Conservation (phyloP, 2,888 invertebrate species). For the Amblyjoppa proteus region DNA sequence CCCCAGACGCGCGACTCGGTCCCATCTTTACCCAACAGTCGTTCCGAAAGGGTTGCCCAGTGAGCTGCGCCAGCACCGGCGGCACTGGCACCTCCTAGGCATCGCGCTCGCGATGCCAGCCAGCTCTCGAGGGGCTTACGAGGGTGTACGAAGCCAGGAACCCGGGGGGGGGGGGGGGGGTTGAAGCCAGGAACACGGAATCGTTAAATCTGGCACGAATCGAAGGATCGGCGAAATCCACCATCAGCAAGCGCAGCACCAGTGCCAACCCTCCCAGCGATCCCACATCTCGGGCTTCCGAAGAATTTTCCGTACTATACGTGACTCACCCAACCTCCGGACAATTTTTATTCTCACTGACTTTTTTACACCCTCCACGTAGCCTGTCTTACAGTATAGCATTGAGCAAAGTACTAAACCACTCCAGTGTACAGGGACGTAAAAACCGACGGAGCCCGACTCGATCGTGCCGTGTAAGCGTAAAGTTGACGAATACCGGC, state of each 20-base stretch:
- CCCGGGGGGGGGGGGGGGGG: constrained; percentile 57
- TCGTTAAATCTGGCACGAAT: constrained; percentile 76
- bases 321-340: background rate
- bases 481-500: constrained; percentile 23
- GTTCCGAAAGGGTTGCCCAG: constrained; percentile 66
- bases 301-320: constrained; percentile 20
- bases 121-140: constrained; percentile 40
- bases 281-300: background rate
- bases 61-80: constrained; percentile 32
- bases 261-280: background rate
- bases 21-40: constrained; percentile 62
- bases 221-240: constrained; percentile 71
- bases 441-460: constrained; percentile 12
- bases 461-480: constrained; percentile 5
- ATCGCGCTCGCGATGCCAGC: constrained; percentile 21
- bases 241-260: constrained; percentile 63
- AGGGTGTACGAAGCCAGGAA: constrained; percentile 46
- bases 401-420: constrained; percentile 10
- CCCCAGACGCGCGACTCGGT: constrained; percentile 46
- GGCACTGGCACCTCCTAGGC: background rate
- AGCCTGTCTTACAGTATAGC: background rate
- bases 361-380: constrained; percentile 11
- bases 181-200: constrained; percentile 56
- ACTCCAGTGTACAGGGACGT: constrained; percentile 18
- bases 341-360: constrained; percentile 25